Evolutionary conservation across 2,888 invertebrate species (phyloP), one percentile per base, ranked within the genome.

Genomic region (Miltochrista miniata): DNA sequence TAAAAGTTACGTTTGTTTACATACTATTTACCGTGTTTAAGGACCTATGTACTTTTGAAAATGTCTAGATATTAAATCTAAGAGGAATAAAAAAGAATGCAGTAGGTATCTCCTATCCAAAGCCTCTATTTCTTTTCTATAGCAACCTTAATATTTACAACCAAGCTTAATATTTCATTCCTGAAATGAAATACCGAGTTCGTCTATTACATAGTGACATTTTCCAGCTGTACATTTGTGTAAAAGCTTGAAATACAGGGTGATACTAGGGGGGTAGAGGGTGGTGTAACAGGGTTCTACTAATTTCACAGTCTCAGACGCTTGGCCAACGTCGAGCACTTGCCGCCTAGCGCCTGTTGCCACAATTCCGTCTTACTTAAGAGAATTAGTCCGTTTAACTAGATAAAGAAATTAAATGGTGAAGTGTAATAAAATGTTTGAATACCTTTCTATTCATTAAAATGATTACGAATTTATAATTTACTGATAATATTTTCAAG

Each of bases 241-340:
- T 62, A 51, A 57, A 49, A 56, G 51, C 51, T 68, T 71, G 61
- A 70, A 69, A 64, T 72, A 60, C 56, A 61, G 68, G 70, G 69
- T 61, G 73, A 70, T 68, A 67, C 60, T 59, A 50, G 53, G 56
- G 56, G 54, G 58, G 57, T 54, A 51, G 15, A 40, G 53, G 64
- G 64, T 65, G 56, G 61, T 68, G 72, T 75, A 74, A 79, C 81
- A 79, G 61, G 68, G 74, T 72, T 79, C 70, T 74, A 81, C 85
- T 85, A 86, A 87, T 87, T 86, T 85, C 72, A 69, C 70, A 77
- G 80, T 82, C 81, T 81, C 82, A 73, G 77, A 76, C 76, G 79
- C 74, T 76, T 70, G 67, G 71, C 72, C 64, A 61, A 67, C 68
- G 61, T 64, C 59, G 62, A 66, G 68, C 74, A 74, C 72, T 75